Evolutionary conservation across 1,140 invertebrate genomes (phyloP).

Genomic region (Brachionus calyciflorus): DNA sequence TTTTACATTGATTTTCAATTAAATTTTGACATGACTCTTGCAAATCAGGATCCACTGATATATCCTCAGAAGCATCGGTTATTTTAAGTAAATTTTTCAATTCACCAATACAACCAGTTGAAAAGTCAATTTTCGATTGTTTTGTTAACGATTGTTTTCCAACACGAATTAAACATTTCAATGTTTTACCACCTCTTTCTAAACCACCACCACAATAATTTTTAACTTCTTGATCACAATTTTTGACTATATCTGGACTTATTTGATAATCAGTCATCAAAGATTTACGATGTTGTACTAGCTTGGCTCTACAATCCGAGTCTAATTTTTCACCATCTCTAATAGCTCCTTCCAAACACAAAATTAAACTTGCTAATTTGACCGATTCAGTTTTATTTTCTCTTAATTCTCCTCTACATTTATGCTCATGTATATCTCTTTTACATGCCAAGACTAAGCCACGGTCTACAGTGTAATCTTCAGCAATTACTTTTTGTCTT

Average conservation of each 20-base stretch:
- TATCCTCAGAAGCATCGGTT: conserved; percentile 70
- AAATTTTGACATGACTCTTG: conserved; percentile 78
- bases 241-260: conserved; percentile 78
- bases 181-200: conserved; percentile 37
- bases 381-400: neutral
- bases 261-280: conserved; percentile 87
- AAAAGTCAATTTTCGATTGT: conserved; percentile 48
- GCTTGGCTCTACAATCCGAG: conserved; percentile 73
- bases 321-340: conserved; percentile 62
- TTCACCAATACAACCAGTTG: neutral
- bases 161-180: conserved; percentile 1
- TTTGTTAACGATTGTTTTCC: neutral
- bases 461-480: neutral
- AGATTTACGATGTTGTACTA: conserved; percentile 82
- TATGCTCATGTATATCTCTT: conserved; percentile 5
- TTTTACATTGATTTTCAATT: conserved; percentile 65
- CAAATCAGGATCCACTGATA: conserved; percentile 84
- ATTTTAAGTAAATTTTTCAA: neutral
- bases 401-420: neutral
- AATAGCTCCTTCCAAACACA: conserved; percentile 29
- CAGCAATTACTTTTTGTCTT: neutral
- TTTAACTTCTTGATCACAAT: conserved; percentile 74
- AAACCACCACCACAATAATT: conserved; percentile 55
- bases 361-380: neutral
- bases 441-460: neutral